A percentile compares a stretch with the other conserved stretches of the same genome.
Evolutionary conservation across 2,113 vertebrate genomes (phyloP).

Genomic region (Paramisgurnus dabryanus): DNA sequence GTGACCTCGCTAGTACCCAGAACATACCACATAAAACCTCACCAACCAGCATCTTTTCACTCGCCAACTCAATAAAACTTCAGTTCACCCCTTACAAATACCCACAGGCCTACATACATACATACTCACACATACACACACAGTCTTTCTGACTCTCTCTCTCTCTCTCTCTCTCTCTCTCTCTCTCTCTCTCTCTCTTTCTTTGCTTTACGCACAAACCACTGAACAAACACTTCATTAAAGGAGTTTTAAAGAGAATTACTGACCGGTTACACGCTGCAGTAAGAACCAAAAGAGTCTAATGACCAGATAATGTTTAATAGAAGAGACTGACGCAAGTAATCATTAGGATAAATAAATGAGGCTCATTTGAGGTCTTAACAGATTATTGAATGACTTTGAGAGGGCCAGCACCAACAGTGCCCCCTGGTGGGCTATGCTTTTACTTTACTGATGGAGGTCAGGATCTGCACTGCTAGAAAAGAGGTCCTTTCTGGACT

Average conservation of each 20-base stretch:
- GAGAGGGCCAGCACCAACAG: conserved; percentile 39
- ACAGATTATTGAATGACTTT: conserved; percentile 1
- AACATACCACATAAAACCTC: conserved; percentile 50
- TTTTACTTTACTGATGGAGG: background rate
- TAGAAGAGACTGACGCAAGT: background rate
- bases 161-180: too few relatives aligned
- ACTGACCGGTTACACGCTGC: background rate
- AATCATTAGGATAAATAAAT: background rate
- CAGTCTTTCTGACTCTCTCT: background rate
- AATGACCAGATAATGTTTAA: background rate
- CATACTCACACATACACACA: background rate
- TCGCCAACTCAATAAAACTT: conserved; percentile 54
- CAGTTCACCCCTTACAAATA: conserved; percentile 46
- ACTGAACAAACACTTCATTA: conserved; percentile 41
- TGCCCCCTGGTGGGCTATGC: conserved; percentile 44
- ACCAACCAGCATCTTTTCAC: conserved; percentile 42
- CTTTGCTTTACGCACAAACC: conserved; percentile 47
- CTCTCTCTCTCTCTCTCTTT: too few relatives aligned
- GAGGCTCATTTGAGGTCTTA: background rate
- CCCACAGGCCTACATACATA: background rate
- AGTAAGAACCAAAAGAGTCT: background rate
- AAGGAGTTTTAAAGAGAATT: conserved; percentile 29
- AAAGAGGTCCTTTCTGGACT: conserved; percentile 34
- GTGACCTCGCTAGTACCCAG: conserved; percentile 33
- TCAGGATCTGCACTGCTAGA: conserved; percentile 1